These are phyloP conservation scores for Nematolebias whitei DNA, from an alignment of 2,113 vertebrate species.

Conservation along the genomic window DNA sequence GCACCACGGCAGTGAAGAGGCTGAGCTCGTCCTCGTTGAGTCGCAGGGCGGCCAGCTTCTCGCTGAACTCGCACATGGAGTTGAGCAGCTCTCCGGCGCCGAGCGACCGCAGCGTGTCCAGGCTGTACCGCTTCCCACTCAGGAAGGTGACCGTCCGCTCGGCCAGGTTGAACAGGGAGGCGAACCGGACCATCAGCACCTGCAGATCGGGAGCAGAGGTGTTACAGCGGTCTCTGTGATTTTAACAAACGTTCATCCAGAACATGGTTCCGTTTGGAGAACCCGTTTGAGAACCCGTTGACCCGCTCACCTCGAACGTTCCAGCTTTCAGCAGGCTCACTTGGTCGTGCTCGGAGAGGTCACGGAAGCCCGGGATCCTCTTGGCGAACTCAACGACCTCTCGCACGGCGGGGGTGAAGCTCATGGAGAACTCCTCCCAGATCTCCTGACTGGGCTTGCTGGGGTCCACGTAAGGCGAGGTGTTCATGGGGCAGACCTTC, in stretches of 20 bases:
- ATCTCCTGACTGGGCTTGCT: constrained; percentile 91
- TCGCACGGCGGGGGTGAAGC: constrained; percentile 95
- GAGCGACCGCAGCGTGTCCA: constrained; percentile 88
- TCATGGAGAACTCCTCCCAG: constrained; percentile 98
- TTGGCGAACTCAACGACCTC: constrained; percentile 98
- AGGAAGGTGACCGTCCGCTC: constrained; percentile 95
- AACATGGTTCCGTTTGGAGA: neutral
- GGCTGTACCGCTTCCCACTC: constrained; percentile 91
- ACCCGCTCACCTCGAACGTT: constrained; percentile 91
- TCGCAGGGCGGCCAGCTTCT: constrained; percentile 90
- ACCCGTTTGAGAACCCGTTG: neutral
- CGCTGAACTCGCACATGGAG: constrained; percentile 98
- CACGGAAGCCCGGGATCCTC: constrained; percentile 92
- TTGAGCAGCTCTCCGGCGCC: constrained; percentile 94
- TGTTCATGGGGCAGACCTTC: constrained; percentile 95
- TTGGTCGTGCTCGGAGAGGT: constrained; percentile 94
- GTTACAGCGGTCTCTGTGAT: constrained; percentile 11
- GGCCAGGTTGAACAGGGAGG: constrained; percentile 90
- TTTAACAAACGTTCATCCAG: constrained; percentile 29
- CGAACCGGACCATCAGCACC: constrained; percentile 98
- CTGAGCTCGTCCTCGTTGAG: constrained; percentile 94
- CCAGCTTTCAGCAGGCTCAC: constrained; percentile 96
- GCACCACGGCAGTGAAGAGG: constrained; percentile 95
- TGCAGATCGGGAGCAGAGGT: constrained; percentile 49
- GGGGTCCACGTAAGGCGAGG: constrained; percentile 90